A percentile compares a stretch with the other conserved stretches of the same genome.
phyloP scores from a whole-genome alignment of 2,888 invertebrate species.

The Caenorhabditis panamensis region DNA sequence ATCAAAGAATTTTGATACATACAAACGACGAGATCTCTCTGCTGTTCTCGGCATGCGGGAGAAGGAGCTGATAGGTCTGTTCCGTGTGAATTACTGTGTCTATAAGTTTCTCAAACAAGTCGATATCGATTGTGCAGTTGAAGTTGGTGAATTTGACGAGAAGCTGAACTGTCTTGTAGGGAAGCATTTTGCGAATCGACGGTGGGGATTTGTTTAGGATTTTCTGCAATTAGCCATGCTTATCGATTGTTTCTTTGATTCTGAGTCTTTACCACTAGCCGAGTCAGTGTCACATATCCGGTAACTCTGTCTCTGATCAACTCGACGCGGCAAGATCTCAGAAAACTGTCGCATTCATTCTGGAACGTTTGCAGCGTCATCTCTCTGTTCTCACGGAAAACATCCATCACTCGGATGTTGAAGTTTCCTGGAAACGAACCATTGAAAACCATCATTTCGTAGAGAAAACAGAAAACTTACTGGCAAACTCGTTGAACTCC shows the following conservation, averaged over 20 bases:
- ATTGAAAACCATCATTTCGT: not conserved
- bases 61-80: slow-evolving; percentile 27
- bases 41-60: slow-evolving; percentile 43
- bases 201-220: slow-evolving; percentile 30
- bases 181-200: slow-evolving; percentile 22
- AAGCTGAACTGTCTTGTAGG: not conserved
- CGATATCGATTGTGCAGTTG: slow-evolving; percentile 38
- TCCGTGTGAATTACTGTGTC: slow-evolving; percentile 19
- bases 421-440: slow-evolving; percentile 16
- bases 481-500: slow-evolving; percentile 14
- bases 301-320: slow-evolving; percentile 12
- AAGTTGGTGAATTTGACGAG: slow-evolving; percentile 43
- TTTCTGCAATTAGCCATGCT: slow-evolving; percentile 4
- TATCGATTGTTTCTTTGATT: too few relatives aligned
- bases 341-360: slow-evolving; percentile 8
- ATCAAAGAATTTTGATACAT: too few relatives aligned
- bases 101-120: slow-evolving; percentile 20
- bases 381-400: slow-evolving; percentile 16
- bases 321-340: slow-evolving; percentile 16
- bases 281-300: slow-evolving; percentile 29
- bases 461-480: not conserved
- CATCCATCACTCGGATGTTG: slow-evolving; percentile 26
- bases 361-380: slow-evolving; percentile 4
- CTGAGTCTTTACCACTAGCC: slow-evolving; percentile 20
- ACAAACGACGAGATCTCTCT: slow-evolving; percentile 34